Evolutionary conservation across 2,888 invertebrate genomes (phyloP), one percentile per base, ranked within the genome.

Genomic region (Capitulum mitella): DNA sequence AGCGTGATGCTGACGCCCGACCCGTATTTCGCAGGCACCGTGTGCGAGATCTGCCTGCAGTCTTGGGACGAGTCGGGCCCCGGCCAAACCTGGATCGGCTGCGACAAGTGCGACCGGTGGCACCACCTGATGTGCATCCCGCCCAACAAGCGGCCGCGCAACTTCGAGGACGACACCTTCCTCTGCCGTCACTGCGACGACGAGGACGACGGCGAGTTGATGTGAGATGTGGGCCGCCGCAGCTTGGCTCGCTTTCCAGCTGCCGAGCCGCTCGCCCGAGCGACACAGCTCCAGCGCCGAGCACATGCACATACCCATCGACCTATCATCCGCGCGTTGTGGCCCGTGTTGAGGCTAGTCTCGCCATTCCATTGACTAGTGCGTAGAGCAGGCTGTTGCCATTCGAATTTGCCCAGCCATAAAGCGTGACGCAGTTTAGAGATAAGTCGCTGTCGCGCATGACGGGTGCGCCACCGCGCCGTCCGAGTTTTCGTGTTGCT

Each of bases 111-210:
- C 46, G 76, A 76, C 76, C 43, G 76, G 46, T 76, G 76, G 76
- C 76, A 76, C 46, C 76, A 76, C 19, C 76, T 76, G 29, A 76
- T 48, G 46, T 76, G 76, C 76, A 76, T 76, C 19, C 76, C 76
- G 46, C 46, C 46, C 46, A 76, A 76, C 48, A 76, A 76, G 46
- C 76, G 76, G 76, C 76, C 76, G 76, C 76, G 76, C 29, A 48
- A 76, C 76, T 76, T 76, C 76, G 76, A 76, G 76, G 46, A 76
- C 46, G 76, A 76, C 76, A 76, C 76, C 29, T 76, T 76, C 48
- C 76, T 76, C 29, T 76, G 76, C 48, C 76, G 76, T 22, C 76
- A 76, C 76, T 76, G 76, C 19, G 76, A 76, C 43, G 46, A 76
- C 76, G 76, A 76, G 16, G 74, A 74, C 34, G 70, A 70, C 70